Conservation (phyloP, 2,797 vertebrate genomes). For the Premnoplex brunnescens region DNA sequence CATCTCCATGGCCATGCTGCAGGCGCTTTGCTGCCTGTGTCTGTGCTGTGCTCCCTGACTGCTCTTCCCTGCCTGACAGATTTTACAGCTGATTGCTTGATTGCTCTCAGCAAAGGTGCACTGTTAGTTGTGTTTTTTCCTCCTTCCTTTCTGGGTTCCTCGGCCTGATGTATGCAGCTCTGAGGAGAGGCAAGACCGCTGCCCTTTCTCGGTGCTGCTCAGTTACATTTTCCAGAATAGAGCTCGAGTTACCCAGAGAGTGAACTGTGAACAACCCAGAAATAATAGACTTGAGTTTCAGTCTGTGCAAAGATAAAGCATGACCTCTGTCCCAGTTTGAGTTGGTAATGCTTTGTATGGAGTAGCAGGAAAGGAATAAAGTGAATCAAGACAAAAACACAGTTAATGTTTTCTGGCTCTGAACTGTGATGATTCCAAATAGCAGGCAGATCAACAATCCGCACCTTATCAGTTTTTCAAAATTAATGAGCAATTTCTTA, state of each 20-base stretch:
- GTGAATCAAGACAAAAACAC: neutral
- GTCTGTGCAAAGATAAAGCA: neutral
- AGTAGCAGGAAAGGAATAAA: neutral
- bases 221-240: neutral
- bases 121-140: neutral
- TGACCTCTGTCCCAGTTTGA: neutral
- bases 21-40: neutral
- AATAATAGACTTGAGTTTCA: neutral
- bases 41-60: neutral
- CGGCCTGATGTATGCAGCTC: neutral
- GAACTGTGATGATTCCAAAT: neutral
- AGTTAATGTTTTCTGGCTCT: neutral
- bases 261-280: neutral
- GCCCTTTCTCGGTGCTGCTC: neutral
- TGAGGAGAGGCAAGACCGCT: neutral
- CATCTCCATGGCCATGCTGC: neutral
- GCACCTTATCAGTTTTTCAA: neutral
- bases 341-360: neutral
- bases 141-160: neutral
- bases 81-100: neutral
- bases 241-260: neutral
- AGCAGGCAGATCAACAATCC: neutral
- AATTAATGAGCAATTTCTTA: neutral
- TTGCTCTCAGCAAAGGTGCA: neutral
- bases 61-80: accelerated